These are phyloP conservation scores for Cyclargus thomasi DNA, from an alignment of 1,140 invertebrate species.

Conservation along the genomic window DNA sequence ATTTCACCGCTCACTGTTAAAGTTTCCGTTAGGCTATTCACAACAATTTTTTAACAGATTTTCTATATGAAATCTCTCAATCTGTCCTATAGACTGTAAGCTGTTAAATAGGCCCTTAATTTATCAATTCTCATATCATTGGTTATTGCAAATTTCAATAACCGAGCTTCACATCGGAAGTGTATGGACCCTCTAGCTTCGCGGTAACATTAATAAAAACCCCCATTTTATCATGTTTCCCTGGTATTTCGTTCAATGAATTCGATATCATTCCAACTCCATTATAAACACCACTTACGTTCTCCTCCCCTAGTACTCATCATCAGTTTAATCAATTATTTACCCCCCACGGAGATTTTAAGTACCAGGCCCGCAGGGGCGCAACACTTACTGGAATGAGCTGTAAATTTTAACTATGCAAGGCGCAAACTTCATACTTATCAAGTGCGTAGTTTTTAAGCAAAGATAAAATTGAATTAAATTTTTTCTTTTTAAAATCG, in stretches of 20 bases:
- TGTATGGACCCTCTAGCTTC: too few relatives aligned
- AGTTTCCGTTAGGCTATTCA: too few relatives aligned
- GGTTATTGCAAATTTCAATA: too few relatives aligned
- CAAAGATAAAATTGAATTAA: too few relatives aligned
- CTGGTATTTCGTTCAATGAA: not conserved
- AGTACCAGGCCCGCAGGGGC: not conserved
- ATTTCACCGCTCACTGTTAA: too few relatives aligned
- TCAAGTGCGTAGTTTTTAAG: not conserved
- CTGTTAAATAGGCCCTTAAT: too few relatives aligned
- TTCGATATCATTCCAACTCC: not conserved
- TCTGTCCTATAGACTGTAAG: too few relatives aligned
- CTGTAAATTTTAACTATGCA: not conserved
- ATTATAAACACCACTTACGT: not conserved
- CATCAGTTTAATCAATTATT: conserved; percentile 3
- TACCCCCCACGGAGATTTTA: not conserved
- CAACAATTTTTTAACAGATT: too few relatives aligned
- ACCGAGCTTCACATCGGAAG: too few relatives aligned
- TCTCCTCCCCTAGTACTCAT: not conserved
- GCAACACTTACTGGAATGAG: not conserved
- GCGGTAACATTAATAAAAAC: not conserved
- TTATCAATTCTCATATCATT: too few relatives aligned
- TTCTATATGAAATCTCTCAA: too few relatives aligned
- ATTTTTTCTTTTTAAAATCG: too few relatives aligned
- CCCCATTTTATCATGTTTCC: not conserved
- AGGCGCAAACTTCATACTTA: not conserved